Base-by-base conservation (phyloP, 2,888 invertebrate species). In the Slavum lentiscoides region DNA sequence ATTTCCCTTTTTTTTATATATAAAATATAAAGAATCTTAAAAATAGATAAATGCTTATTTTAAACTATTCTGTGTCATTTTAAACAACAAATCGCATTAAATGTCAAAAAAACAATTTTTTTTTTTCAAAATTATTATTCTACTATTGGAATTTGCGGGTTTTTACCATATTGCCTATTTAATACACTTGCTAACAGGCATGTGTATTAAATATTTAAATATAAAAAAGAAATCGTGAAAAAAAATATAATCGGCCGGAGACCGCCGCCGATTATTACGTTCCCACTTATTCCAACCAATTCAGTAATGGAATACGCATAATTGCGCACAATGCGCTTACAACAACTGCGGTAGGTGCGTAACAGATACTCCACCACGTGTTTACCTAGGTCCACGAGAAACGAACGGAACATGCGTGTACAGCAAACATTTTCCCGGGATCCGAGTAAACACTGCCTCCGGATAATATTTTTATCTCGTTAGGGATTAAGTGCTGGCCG, bases 401-500 rank as follows among this genome's bases (percentile, higher is more conserved):
- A 2, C 11, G 11, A 5, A 17, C 19, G 9, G 19, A 19, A 19
- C 19, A 19, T 19, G 17, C 30, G 17, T 19, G 19, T 6, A 73
- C 19, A 37, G 37, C n/a, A 64, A 74, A 64, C 74, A 74, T 64
- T 73, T 61, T 37, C 49, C 30, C n/a, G 53, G 62, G 30, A 53
- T 53, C 53, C 37, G 62, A 64, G 64, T 30, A 66, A 74, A 74
- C 74, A 39, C 55, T 6, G 55, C n/a, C 37, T 53, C 1, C 55
- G 37, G 74, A 49, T 74, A 74, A 67, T 58, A 67, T 58, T 67
- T 75, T 58, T n/a, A 43, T 67, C 67, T 75, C 23, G 66, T 75
- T 67, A 75, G 58, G 23, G 58, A 58, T 67, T 67, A 75, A 75
- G 58, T 58, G 75, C 43, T 74, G 74, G 37, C 64, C 74, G 64